Evolutionary conservation across 2,113 vertebrate species (phyloP), one percentile per base, ranked within the genome.

Genomic region (Trematocara marginatum): DNA sequence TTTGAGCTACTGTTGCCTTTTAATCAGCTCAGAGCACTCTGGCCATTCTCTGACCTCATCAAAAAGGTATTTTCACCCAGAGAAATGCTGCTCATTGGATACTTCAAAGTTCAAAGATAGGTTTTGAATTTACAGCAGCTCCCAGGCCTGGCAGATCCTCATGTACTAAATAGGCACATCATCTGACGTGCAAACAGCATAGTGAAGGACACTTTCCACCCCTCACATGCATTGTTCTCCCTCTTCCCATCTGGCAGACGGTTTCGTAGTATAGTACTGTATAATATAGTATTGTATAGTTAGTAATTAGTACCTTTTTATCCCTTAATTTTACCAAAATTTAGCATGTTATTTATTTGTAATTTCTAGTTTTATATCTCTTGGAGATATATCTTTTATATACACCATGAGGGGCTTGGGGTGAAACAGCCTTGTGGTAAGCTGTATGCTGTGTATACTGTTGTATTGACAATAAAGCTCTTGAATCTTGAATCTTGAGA

Each of bases 281-380:
- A 59, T 59, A 34, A 16, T 59, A 59, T 59, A 34, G 29, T 59
- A 59, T 1, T 59, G 29, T 59, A 59, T 18, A 59, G 15, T 59
- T 59, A 59, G 56, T 59, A 59, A 59, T 59, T 57, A 29, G 54
- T 29, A 57, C 23, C 12, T 15, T 29, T 59, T 34, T 0, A 6
- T 59, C 3, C 1, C 56, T 59, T 0, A 59, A 59, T 59, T 59
- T 59, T 59, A 1, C 57, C 1, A 0, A 59, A 59, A 59, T 31
- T 16, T 9, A 10, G 13, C 26, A 31, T 59, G 29, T 59, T 59
- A 59, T 59, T 59, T 34, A 59, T 34, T 59, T 59, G 57, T 59
- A 34, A 59, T 59, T 59, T 34, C 57, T 59, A 59, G 1, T 34
- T 34, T 59, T 59, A 59, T 34, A 59, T 59, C 56, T 34, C 29